Conservation (phyloP, 2,797 vertebrate genomes). For the Cygnus olor region DNA sequence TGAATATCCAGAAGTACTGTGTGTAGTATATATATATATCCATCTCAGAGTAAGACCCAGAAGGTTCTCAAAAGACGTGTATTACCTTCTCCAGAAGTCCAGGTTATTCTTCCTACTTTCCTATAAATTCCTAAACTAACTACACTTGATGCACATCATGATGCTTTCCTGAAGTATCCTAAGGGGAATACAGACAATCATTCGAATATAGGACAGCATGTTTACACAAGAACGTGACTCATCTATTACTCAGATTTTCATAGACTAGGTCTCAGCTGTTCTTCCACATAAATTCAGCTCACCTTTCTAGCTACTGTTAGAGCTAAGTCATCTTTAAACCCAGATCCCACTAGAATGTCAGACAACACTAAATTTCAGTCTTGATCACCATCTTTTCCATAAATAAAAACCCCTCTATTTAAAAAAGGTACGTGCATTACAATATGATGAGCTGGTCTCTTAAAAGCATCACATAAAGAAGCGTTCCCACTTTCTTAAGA, state of each 20-base stretch:
- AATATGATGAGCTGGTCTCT: not conserved
- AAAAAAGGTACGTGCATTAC: not conserved
- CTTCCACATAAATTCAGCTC: not conserved
- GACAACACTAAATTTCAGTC: not conserved
- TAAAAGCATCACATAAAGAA: not conserved
- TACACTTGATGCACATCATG: constrained; percentile 17
- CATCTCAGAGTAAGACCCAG: not conserved
- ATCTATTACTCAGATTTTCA: not conserved
- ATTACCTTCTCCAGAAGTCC: constrained; percentile 42
- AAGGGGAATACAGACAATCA: constrained; percentile 8
- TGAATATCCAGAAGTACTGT: not conserved
- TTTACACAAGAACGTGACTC: not conserved
- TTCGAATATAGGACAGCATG: constrained; percentile 2
- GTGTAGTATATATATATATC: not conserved
- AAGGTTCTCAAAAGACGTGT: constrained; percentile 6
- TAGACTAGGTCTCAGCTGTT: not conserved
- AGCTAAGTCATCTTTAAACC: not conserved
- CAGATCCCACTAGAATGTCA: not conserved
- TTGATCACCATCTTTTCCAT: not conserved
- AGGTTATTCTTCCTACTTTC: constrained; percentile 27
- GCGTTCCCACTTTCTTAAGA: not conserved
- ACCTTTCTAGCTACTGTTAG: not conserved
- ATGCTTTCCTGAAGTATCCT: constrained; percentile 37
- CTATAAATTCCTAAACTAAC: constrained; percentile 24
- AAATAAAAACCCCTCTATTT: not conserved